Percentiles rank a stretch among this genome's conserved stretches.
Evolutionary conservation across 2,888 invertebrate genomes (phyloP).

Genomic region (Calephelis perditalis): DNA sequence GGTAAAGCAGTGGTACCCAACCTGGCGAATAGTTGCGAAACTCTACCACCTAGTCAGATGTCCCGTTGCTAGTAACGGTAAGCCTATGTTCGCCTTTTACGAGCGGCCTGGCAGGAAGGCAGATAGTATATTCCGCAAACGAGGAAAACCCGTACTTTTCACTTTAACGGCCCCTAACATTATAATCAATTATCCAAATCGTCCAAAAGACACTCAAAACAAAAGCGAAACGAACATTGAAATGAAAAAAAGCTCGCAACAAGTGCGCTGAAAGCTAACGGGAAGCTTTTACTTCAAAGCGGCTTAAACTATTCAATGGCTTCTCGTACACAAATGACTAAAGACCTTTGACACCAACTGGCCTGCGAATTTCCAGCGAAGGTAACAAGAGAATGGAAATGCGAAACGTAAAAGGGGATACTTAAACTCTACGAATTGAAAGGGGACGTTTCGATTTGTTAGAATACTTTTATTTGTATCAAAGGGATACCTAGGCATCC

Average conservation of each 20-base stretch:
- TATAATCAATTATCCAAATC: background rate
- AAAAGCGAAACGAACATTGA: slow-evolving; percentile 1
- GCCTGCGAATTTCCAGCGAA: slow-evolving; percentile 2
- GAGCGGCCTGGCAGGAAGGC: too few relatives aligned
- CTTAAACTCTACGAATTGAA: background rate
- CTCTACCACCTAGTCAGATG: too few relatives aligned
- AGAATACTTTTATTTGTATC: background rate
- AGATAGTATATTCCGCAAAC: too few relatives aligned
- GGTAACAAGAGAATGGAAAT: background rate
- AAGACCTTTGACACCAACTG: slow-evolving; percentile 12
- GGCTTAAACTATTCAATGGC: slow-evolving; percentile 10
- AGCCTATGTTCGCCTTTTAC: too few relatives aligned
- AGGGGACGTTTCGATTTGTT: background rate
- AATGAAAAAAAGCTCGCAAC: slow-evolving; percentile 3
- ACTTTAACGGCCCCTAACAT: too few relatives aligned
- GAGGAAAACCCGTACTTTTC: too few relatives aligned
- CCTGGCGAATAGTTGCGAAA: too few relatives aligned
- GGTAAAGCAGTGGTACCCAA: too few relatives aligned
- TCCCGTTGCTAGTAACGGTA: too few relatives aligned
- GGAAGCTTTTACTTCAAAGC: slow-evolving; percentile 10
- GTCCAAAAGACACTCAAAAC: background rate
- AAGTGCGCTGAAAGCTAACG: background rate
- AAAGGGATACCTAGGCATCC: too few relatives aligned
- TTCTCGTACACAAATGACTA: slow-evolving; percentile 10
- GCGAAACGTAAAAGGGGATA: background rate